These are phyloP conservation scores for Aleiodes leptofemur DNA, from an alignment of 2,888 invertebrate species.

Conservation along the genomic window DNA sequence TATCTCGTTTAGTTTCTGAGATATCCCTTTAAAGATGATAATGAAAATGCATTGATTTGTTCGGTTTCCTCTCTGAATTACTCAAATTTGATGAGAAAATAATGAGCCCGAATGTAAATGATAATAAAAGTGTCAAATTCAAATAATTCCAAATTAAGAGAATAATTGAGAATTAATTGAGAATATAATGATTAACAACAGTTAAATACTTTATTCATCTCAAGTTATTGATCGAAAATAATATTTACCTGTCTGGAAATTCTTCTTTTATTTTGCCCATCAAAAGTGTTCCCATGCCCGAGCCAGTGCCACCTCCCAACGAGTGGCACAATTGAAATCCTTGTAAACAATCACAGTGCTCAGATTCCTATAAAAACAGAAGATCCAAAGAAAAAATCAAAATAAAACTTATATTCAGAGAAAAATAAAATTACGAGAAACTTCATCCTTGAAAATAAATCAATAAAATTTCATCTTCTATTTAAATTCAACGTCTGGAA, in stretches of 20 bases:
- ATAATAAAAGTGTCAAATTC: too few species aligned
- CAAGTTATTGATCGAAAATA: background rate
- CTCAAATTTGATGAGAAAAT: too few species aligned
- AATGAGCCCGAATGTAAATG: too few species aligned
- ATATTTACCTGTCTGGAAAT: slow-evolving; percentile 74
- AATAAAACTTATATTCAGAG: background rate
- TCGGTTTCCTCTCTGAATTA: too few species aligned
- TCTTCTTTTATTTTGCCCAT: slow-evolving; percentile 80
- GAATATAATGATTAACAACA: too few species aligned
- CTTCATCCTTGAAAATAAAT: background rate
- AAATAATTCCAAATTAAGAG: background rate
- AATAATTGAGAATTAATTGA: background rate
- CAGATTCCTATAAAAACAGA: slow-evolving; percentile 39
- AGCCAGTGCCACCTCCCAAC: slow-evolving; percentile 80
- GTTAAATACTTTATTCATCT: background rate
- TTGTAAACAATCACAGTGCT: slow-evolving; percentile 76
- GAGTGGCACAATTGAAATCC: slow-evolving; percentile 79
- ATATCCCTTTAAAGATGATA: too few species aligned
- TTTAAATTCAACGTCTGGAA: too few species aligned
- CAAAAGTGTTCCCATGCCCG: slow-evolving; percentile 79
- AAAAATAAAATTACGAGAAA: background rate
- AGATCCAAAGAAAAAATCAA: background rate
- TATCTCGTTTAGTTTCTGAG: too few species aligned
- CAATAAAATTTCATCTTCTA: background rate
- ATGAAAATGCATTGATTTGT: too few species aligned